Percentiles rank a stretch among this genome's conserved stretches.
Evolutionary conservation across 2,113 vertebrate species (phyloP).

Genomic region (Percina caprodes): DNA sequence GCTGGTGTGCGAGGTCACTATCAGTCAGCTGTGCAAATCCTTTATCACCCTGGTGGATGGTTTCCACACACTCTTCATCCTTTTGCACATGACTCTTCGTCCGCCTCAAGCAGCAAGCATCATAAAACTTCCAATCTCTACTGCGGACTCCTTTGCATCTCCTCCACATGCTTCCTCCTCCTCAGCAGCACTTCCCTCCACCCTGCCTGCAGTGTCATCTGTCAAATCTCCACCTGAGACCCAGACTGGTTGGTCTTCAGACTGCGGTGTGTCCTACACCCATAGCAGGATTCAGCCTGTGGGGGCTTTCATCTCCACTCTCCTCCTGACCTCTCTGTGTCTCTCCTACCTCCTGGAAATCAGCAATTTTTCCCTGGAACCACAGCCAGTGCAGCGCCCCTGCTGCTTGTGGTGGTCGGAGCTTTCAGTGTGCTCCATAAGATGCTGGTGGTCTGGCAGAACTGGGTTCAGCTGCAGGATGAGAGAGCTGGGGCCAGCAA

Average conservation of each 20-base stretch:
- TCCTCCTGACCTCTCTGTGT: constrained; percentile 79
- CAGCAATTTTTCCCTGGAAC: constrained; percentile 68
- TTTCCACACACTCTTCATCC: constrained; percentile 83
- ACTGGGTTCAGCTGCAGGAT: constrained; percentile 33
- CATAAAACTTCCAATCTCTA: background rate
- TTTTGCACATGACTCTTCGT: constrained; percentile 68
- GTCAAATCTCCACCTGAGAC: background rate
- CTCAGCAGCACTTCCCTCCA: background rate
- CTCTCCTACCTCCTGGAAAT: constrained; percentile 78
- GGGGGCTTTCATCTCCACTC: constrained; percentile 76
- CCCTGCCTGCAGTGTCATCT: background rate
- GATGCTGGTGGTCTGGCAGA: constrained; percentile 57
- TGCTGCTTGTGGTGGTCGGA: constrained; percentile 70
- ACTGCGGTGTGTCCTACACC: constrained; percentile 36
- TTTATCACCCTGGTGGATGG: constrained; percentile 79
- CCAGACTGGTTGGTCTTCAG: background rate
- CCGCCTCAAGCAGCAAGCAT: background rate
- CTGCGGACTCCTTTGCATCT: constrained; percentile 10
- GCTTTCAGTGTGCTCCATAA: constrained; percentile 74
- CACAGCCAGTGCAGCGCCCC: constrained; percentile 64
- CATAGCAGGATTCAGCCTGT: constrained; percentile 66
- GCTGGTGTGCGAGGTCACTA: constrained; percentile 76
- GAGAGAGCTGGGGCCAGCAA: background rate
- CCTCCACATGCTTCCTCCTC: constrained; percentile 5
- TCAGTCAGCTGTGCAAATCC: constrained; percentile 81